Base-by-base conservation (phyloP, 2,113 vertebrate genomes). In the Phalacrocorax brasilianus region DNA sequence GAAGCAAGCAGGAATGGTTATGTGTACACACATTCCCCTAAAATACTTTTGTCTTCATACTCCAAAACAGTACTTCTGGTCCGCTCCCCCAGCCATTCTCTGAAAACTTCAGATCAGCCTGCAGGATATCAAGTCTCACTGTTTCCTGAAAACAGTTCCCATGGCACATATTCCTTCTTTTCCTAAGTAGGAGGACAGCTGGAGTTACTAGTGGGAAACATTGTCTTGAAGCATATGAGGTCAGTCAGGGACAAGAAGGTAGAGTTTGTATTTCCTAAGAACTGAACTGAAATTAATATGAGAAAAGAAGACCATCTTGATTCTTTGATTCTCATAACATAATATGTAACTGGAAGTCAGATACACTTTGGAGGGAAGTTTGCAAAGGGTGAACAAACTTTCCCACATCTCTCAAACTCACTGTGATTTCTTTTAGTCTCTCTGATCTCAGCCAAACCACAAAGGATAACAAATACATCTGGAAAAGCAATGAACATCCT, bases 401-500 rank as follows among this genome's bases (percentile, higher is more conserved):
- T 97, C 95, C 96, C 95, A 96, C 91, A 94, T 84, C 59, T 73
- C 66, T 35, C 45, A 92, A 65, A 71, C 56, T 86, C 4, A 9
- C 75, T 90, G 63, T 59, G 56, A 56, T 78, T 90, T 93, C 71
- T 77, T 90, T 81, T n/a, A 75, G 58, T 86, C 61, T 40, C 88
- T 65, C 85, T 74, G 70, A 75, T 92, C 85, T 63, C 90, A 91
- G 96, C 91, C 91, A 97, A 95, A 97, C 96, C 97, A 95, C 94
- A 95, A 93, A 86, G 76, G 65, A 47, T 68, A 94, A 93, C 65
- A 87, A 27, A 85, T 33, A 66, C 91, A 95, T 94, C 79, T 96
- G 94, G 83, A 93, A 96, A 96, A 89, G 91, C 91, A 90, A 94
- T 47, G 28, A 90, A 89, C 42, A 89, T 89, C 90, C 88, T 92